Conservation (phyloP, 2,888 invertebrate species). For the Eretmocerus hayati region DNA sequence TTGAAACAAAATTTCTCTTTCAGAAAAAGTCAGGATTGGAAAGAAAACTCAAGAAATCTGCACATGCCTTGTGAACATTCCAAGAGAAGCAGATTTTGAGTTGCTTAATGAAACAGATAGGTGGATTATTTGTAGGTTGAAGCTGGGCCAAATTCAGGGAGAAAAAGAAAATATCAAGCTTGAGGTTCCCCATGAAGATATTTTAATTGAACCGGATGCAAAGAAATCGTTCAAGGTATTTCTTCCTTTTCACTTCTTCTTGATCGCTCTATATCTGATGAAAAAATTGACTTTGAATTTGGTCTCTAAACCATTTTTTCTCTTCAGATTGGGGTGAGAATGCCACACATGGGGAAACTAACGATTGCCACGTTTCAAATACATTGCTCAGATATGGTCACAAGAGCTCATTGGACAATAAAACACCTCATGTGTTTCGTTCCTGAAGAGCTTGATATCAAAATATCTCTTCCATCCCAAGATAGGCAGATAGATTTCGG, state of each 20-base stretch:
- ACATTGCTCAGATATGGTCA: conserved; percentile 38
- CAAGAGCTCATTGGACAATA: conserved; percentile 33
- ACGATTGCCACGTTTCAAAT: conserved; percentile 34
- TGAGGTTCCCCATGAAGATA: conserved; percentile 30
- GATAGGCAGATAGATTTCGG: conserved; percentile 32
- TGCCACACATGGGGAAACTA: conserved; percentile 34
- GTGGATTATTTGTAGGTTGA: conserved; percentile 37
- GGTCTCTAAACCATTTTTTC: too few relatives aligned
- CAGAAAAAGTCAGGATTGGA: conserved; percentile 31
- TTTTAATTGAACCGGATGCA: conserved; percentile 37
- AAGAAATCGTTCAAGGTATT: conserved; percentile 33
- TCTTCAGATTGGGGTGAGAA: conserved; percentile 35
- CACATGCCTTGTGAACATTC: conserved; percentile 37
- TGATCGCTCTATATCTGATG: too few relatives aligned
- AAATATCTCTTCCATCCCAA: conserved; percentile 25
- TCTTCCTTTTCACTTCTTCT: conserved; percentile 5
- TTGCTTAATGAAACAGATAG: conserved; percentile 37
- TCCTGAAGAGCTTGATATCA: conserved; percentile 36
- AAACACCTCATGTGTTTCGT: conserved; percentile 40
- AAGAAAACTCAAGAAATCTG: conserved; percentile 37
- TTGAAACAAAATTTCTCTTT: conserved; percentile 7
- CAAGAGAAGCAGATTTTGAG: conserved; percentile 35
- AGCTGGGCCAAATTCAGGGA: conserved; percentile 35
- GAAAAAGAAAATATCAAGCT: conserved; percentile 35
- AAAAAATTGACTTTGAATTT: too few relatives aligned